Conservation (phyloP, 1,140 invertebrate genomes). For the Pinna nobilis region DNA sequence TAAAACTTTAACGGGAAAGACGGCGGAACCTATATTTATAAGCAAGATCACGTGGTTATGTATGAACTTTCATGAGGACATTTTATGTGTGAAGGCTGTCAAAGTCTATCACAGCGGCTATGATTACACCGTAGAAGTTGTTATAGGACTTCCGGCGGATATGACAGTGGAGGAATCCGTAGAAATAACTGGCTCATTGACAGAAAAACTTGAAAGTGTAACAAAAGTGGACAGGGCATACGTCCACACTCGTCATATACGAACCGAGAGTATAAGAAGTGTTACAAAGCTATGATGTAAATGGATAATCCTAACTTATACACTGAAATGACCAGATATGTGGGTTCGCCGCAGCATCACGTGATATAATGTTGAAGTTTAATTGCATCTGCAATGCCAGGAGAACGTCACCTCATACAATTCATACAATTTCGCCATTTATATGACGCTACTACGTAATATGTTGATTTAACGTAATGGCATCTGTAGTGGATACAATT, state of each 20-base stretch:
- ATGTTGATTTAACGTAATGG: no score
- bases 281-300: no score
- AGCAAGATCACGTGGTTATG: constrained; percentile 31
- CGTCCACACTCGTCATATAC: constrained; percentile 12
- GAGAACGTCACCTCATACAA: no score
- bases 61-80: constrained; percentile 26
- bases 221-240: constrained; percentile 16
- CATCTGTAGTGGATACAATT: no score
- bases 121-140: constrained; percentile 18
- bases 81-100: constrained; percentile 8
- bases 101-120: constrained; percentile 30
- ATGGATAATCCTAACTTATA: no score
- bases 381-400: no score
- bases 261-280: no score
- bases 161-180: constrained; percentile 7
- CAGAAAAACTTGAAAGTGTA: constrained; percentile 19
- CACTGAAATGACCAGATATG: no score
- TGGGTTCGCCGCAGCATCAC: no score
- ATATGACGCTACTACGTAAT: no score
- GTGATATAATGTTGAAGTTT: no score
- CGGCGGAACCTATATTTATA: constrained; percentile 15
- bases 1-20: constrained; percentile 20
- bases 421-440: no score
- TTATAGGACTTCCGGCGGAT: constrained; percentile 23
- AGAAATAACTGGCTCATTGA: constrained; percentile 11